Conservation (phyloP, 2,113 vertebrate species). For the Bothrops jararaca region DNA sequence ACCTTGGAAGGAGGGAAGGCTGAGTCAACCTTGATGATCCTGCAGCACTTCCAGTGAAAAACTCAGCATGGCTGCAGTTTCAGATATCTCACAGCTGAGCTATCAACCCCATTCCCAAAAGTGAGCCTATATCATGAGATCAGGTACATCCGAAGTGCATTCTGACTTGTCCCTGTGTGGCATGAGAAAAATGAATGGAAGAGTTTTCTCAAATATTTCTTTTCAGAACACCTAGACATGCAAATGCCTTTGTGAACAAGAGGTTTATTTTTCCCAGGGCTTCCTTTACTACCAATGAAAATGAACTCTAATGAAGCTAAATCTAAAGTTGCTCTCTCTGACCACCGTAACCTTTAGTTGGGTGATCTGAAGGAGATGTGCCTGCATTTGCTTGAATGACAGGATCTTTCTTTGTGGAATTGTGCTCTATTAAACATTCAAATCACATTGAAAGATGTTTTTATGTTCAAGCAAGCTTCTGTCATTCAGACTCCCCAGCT, state of each 20-base stretch:
- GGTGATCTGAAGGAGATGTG: neutral
- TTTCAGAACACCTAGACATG: too few species aligned
- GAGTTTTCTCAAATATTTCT: too few species aligned
- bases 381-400: neutral
- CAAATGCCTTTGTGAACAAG: too few species aligned
- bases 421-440: neutral
- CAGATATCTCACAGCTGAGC: neutral
- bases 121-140: neutral
- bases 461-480: neutral
- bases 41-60: neutral
- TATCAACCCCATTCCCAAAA: neutral
- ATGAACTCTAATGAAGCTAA: too few species aligned
- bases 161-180: too few species aligned
- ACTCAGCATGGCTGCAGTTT: neutral
- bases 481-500: neutral
- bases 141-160: too few species aligned
- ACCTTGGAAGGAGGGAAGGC: too few species aligned
- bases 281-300: too few species aligned
- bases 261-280: too few species aligned
- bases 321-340: neutral
- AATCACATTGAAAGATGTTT: neutral
- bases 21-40: neutral
- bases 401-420: neutral
- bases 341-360: neutral
- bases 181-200: too few species aligned